Percentiles rank a stretch among this genome's conserved stretches.
phyloP scores from a whole-genome alignment of 2,888 invertebrate genomes.

The Apantesis nais region DNA sequence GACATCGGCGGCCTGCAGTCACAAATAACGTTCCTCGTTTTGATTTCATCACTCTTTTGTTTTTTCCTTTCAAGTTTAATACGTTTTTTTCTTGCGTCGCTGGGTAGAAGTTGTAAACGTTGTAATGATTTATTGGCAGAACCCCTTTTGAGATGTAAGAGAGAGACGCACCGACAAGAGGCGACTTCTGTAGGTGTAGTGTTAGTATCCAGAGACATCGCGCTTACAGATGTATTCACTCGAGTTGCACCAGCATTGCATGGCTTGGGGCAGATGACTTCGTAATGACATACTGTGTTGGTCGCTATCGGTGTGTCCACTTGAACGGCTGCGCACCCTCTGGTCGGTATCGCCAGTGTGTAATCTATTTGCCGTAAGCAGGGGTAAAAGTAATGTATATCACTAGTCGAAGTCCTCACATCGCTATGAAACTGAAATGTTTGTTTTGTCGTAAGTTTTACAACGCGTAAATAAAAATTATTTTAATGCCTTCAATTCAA shows the following conservation, averaged over 20 bases:
- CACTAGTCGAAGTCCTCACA: constrained; percentile 73
- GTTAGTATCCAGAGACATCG: constrained; percentile 28
- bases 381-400: constrained; percentile 73
- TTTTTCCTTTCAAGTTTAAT: constrained; percentile 21
- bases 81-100: constrained; percentile 18
- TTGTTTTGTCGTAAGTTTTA: constrained; percentile 2
- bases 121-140: constrained; percentile 17
- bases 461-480: neutral
- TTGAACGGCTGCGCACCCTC: constrained; percentile 54
- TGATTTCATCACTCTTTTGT: constrained; percentile 7
- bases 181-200: neutral
- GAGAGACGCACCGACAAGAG: constrained; percentile 1
- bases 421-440: constrained; percentile 75
- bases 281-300: constrained; percentile 35
- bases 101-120: constrained; percentile 15
- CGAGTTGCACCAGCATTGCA: constrained; percentile 47
- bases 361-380: constrained; percentile 47
- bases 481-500: neutral
- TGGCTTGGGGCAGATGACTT: constrained; percentile 45
- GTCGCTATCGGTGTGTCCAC: constrained; percentile 47
- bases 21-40: constrained; percentile 7
- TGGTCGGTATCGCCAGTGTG: constrained; percentile 28
- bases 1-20: neutral
- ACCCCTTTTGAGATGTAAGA: neutral
- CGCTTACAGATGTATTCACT: constrained; percentile 20